A percentile compares a stretch with the other conserved stretches of the same genome.
phyloP scores from a whole-genome alignment of 2,113 vertebrate species.

The Platysteira castanea region DNA sequence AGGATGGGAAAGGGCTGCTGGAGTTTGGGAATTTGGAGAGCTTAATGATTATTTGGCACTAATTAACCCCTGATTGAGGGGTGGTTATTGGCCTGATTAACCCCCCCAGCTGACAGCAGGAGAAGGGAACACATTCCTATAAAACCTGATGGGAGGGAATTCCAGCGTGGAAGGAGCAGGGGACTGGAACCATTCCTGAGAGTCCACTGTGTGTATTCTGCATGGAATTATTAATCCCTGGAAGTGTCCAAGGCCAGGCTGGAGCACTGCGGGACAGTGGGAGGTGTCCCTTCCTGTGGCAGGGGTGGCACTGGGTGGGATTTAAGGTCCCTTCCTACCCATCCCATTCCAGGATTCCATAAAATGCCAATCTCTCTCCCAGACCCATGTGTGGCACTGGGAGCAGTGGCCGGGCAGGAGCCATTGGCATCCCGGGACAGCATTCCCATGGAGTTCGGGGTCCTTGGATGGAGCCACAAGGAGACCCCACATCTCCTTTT shows the following conservation, averaged over 20 bases:
- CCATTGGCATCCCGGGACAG: accelerated
- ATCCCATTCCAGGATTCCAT: neutral
- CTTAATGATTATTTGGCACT: neutral
- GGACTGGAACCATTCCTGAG: neutral
- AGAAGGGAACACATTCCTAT: neutral
- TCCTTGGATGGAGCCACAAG: neutral
- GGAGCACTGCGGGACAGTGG: accelerated
- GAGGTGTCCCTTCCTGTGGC: neutral
- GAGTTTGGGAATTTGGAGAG: neutral
- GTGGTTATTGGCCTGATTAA: neutral
- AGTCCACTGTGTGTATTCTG: neutral
- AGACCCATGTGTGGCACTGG: accelerated
- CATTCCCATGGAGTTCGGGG: neutral
- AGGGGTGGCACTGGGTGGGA: neutral
- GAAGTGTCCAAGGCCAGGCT: neutral
- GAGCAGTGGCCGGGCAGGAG: neutral
- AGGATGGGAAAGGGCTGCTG: neutral
- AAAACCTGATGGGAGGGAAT: neutral
- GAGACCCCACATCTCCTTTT: neutral
- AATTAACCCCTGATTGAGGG: neutral
- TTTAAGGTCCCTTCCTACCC: neutral
- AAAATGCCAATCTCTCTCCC: neutral
- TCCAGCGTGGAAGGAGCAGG: accelerated
- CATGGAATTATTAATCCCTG: neutral
- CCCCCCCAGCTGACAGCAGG: neutral